Evolutionary conservation across 1,140 invertebrate genomes (phyloP), one percentile per base, ranked within the genome.

Genomic region (Drosophila asahinai): DNA sequence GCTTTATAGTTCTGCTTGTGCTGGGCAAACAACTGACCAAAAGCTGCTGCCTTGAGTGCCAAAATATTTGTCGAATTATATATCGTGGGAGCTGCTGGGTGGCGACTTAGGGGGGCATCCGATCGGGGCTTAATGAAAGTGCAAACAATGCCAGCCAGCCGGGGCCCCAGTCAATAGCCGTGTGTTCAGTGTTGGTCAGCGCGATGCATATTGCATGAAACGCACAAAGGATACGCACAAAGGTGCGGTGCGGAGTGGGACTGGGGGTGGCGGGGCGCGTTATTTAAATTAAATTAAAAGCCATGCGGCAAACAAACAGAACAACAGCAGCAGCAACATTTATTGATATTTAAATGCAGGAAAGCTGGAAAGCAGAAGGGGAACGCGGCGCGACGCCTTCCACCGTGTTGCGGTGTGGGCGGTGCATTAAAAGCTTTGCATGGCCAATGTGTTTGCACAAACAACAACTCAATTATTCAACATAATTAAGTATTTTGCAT

Each of bases 401-500:
- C 52, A 2, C 14, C 36, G 38, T 79, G 55, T 78, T 75, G 86
- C 57, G 70, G 68, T 84, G 81, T 72, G 77, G 76, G 77, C 55
- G 67, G 75, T 87, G 84, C 84, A 87, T 87, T 87, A 87, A 87
- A 87, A 87, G 84, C 84, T 89, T 87, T 87, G 86, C 86, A 89
- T 87, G 77, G 47, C 81, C 77, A 83, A 87, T 89, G 84, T 87
- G 83, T 89, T 89, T 84, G 84, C 77, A 80, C 43, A 72, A 83
- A 86, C 84, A 87, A 81, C 81, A 87, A 87, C 84, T 87, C 84
- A 89, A 87, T 87, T 87, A 87, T 89, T 87, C 84, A 87, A 87
- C 84, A 87, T 87, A 87, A 87, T 87, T 87, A 87, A 87, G 84
- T 87, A 87, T 87, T 89, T 87, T 90, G 86, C 84, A 87, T 87